Conservation (phyloP, 2,888 invertebrate species). For the Parnassius orleans region DNA sequence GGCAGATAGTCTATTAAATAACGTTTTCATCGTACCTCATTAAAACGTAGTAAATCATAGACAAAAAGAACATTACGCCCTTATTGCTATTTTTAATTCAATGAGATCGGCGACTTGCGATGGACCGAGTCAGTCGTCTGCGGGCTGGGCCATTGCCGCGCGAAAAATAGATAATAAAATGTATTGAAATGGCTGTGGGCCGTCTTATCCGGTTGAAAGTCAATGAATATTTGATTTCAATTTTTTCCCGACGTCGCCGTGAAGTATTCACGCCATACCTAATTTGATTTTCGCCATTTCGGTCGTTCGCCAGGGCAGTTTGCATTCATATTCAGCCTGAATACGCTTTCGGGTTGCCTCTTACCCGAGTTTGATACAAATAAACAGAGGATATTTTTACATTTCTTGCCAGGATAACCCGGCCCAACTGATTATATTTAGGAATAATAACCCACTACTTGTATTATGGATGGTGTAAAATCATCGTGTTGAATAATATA, state of each 20-base stretch:
- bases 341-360: slow-evolving; percentile 78
- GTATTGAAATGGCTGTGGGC: slow-evolving; percentile 79
- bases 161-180: slow-evolving; percentile 80
- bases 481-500: slow-evolving; percentile 15
- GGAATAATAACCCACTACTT: slow-evolving; percentile 65
- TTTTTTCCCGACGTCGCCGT: slow-evolving; percentile 78
- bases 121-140: slow-evolving; percentile 41
- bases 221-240: slow-evolving; percentile 82
- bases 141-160: slow-evolving; percentile 46
- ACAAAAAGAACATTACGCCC: not conserved
- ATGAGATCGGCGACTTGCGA: slow-evolving; percentile 48
- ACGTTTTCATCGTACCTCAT: too few species aligned
- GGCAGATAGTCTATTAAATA: too few species aligned
- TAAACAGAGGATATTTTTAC: slow-evolving; percentile 80
- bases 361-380: slow-evolving; percentile 77
- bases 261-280: slow-evolving; percentile 81
- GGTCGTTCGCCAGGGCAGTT: slow-evolving; percentile 76
- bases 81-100: slow-evolving; percentile 40
- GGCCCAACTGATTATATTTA: slow-evolving; percentile 78
- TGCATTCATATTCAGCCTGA: slow-evolving; percentile 80
- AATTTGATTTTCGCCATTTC: slow-evolving; percentile 81
- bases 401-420: slow-evolving; percentile 73
- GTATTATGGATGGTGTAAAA: slow-evolving; percentile 18
- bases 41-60: too few species aligned
- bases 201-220: slow-evolving; percentile 80